A percentile compares a stretch with the other conserved stretches of the same genome.
Evolutionary conservation across 2,888 invertebrate species (phyloP).

Genomic region (Melitaea athalia): DNA sequence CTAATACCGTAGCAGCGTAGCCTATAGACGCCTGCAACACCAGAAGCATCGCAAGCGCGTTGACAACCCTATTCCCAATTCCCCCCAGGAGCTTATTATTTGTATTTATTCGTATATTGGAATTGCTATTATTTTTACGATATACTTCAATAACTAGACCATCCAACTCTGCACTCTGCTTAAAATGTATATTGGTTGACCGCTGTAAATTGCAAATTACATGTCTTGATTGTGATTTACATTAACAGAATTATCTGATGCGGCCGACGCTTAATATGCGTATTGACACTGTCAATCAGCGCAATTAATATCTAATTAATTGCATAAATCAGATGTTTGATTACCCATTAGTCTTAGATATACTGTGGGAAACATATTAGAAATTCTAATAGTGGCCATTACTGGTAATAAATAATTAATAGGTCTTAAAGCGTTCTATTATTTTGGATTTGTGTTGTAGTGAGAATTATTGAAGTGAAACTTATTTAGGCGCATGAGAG

Average conservation of each 20-base stretch:
- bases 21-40: too few species aligned
- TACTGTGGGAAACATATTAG: constrained; percentile 11
- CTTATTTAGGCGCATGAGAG: too few species aligned
- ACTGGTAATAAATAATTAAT: neutral
- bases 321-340: constrained; percentile 27
- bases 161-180: too few species aligned
- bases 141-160: too few species aligned
- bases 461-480: too few species aligned
- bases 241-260: constrained; percentile 20
- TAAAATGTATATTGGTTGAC: neutral
- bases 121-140: too few species aligned
- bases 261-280: neutral
- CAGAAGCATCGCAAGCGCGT: too few species aligned
- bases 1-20: too few species aligned
- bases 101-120: too few species aligned
- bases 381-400: constrained; percentile 12
- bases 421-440: neutral
- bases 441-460: neutral
- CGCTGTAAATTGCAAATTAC: constrained; percentile 8
- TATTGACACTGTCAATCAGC: constrained; percentile 17
- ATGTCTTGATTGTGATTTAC: constrained; percentile 16
- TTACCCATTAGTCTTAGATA: constrained; percentile 24
- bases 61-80: too few species aligned
- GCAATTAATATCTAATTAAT: constrained; percentile 33
- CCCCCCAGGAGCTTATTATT: too few species aligned